Conservation (phyloP, 2,797 vertebrate genomes). For the Anguilla megastoma region DNA sequence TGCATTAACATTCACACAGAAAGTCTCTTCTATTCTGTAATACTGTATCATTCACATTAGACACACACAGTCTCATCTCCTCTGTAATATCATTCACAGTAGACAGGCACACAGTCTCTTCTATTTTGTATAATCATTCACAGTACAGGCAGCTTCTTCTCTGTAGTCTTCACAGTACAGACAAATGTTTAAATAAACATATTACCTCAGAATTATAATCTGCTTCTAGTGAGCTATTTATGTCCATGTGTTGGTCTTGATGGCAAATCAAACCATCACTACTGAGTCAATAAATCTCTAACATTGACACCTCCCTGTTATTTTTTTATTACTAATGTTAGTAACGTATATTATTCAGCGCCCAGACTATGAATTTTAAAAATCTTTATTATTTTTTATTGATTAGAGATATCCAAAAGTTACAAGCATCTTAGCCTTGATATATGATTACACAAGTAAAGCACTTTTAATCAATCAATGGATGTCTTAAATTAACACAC, state of each 20-base stretch:
- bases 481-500: constrained; percentile 62
- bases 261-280: neutral
- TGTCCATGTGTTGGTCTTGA: neutral
- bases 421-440: neutral
- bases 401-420: constrained; percentile 62
- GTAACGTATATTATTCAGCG: constrained; percentile 42
- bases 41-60: neutral
- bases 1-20: neutral
- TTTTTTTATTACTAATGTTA: constrained; percentile 27
- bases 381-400: constrained; percentile 68
- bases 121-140: neutral
- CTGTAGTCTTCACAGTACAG: neutral
- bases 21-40: neutral
- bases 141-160: neutral
- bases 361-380: constrained; percentile 49
- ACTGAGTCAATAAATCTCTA: neutral
- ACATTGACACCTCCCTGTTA: constrained; percentile 9
- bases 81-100: neutral
- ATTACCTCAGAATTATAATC: neutral
- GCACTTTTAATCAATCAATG: constrained; percentile 52
- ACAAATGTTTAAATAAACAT: neutral
- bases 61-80: neutral
- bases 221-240: neutral
- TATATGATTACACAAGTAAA: neutral
- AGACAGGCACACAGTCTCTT: neutral